Evolutionary conservation across 2,888 invertebrate genomes (phyloP), one percentile per base, ranked within the genome.

Genomic region (Caenorhabditis imperialis): DNA sequence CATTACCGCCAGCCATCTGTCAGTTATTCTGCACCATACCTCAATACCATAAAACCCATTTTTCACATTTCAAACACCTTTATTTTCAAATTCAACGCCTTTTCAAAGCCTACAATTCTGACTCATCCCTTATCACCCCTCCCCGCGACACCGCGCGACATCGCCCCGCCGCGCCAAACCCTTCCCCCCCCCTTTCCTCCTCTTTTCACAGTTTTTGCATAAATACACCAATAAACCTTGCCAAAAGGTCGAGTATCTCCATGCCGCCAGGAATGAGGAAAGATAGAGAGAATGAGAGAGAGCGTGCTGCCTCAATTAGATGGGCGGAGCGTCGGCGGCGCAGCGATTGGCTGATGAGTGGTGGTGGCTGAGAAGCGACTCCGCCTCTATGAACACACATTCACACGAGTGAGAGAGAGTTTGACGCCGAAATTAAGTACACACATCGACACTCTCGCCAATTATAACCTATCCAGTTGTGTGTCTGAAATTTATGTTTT

Each of bases 141-240:
- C n/a, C n/a, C n/a, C n/a, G n/a, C n/a, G n/a, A n/a, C n/a, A n/a
- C n/a, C n/a, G n/a, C n/a, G n/a, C n/a, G n/a, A n/a, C n/a, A n/a
- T n/a, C n/a, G n/a, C n/a, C n/a, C n/a, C n/a, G n/a, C n/a, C n/a
- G n/a, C n/a, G n/a, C n/a, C n/a, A n/a, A n/a, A n/a, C n/a, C n/a
- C n/a, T n/a, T n/a, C n/a, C n/a, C 45, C 20, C 25, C 18, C 30
- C 33, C 50, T 51, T 16, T 37, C 33, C 37, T 8, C 10, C 33
- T 50, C 50, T n/a, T n/a, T n/a, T n/a, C n/a, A n/a, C 48, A 23
- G 47, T 48, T 37, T 58, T 45, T 50, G 50, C 50, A 35, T 50
- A 16, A 14, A 44, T 45, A 30, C 30, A 40, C 61, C 70, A 61
- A 71, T 71, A 71, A 71, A 71, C 70, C 70, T 71, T 71, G 70